Base-by-base conservation (phyloP, 2,888 invertebrate species). In the Venusia cambrica region DNA sequence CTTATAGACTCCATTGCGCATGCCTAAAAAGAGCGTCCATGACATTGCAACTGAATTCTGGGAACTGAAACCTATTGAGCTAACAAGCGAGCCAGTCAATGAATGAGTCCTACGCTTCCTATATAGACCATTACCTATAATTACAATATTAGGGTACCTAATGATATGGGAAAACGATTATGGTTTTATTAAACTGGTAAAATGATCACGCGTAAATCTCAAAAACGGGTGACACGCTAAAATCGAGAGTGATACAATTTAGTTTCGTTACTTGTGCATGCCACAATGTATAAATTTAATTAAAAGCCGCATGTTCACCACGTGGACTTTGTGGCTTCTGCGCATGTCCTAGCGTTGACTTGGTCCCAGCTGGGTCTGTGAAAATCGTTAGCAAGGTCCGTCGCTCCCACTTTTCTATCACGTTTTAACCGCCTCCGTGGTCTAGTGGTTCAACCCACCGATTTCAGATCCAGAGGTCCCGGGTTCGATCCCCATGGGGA, bases 331-430 rank as follows among this genome's bases (percentile, higher is more conserved):
- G 35, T 19, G 16, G 20, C 38, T 45, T 67, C 17, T 77, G 84
- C 85, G 85, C 85, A 85, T 64, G 84, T 68, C 69, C 52, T 62
- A 60, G 47, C 57, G 45, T 31, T 48, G 35, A 25, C 38, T 36
- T 56, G 57, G 62, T 58, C 73, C 74, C 84, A 85, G 85, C 84
- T 84, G 85, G 70, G 62, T 67, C 62, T 61, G 54, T 61, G 78
- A 85, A 85, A 87, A 87, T 85, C 83, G 83, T 85, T 85, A 84
- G 70, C 62, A 51, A 17, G 60, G 54, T 56, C 56, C 58, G 57
- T 56, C 67, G 65, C 66, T 57, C 61, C 63, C 57, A 61, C 62
- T 54, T 64, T 57, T 43, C 24, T 39, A 49, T 62, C 73, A 75
- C 71, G 66, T n/a, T n/a, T n/a, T n/a, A n/a, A n/a, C n/a, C n/a